phyloP scores from a whole-genome alignment of 2,113 vertebrate species.

The Cavia porcellus region DNA sequence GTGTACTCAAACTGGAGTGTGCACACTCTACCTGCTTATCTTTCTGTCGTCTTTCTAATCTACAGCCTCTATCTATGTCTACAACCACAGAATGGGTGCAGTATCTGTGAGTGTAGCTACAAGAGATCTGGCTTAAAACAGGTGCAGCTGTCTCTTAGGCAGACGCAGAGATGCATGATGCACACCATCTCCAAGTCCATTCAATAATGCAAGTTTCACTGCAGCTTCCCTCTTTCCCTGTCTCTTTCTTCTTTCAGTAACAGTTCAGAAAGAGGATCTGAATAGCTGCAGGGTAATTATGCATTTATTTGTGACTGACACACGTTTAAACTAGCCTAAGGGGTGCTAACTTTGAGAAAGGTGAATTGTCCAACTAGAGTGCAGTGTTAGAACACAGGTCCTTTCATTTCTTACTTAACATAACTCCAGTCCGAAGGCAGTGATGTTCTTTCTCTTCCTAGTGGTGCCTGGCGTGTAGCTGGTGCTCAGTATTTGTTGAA shows the following conservation, averaged over 20 bases:
- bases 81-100: background rate
- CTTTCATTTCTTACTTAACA: background rate
- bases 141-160: too few relatives aligned
- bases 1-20: too few relatives aligned
- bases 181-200: background rate
- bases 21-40: too few relatives aligned
- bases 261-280: too few relatives aligned
- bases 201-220: background rate
- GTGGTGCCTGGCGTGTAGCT: background rate
- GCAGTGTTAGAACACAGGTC: background rate
- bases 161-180: background rate
- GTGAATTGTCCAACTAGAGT: background rate
- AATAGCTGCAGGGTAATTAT: background rate
- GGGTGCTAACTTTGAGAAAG: background rate
- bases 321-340: background rate
- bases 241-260: background rate
- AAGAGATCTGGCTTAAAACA: background rate
- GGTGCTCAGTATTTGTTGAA: background rate
- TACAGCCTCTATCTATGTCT: background rate
- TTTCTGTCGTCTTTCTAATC: background rate
- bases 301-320: background rate
- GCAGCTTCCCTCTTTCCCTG: too few relatives aligned
- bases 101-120: background rate
- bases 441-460: background rate
- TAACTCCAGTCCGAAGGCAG: background rate